Evolutionary conservation across 1,140 invertebrate genomes (phyloP), one percentile per base, ranked within the genome.

Genomic region (Cydia fagiglandana): DNA sequence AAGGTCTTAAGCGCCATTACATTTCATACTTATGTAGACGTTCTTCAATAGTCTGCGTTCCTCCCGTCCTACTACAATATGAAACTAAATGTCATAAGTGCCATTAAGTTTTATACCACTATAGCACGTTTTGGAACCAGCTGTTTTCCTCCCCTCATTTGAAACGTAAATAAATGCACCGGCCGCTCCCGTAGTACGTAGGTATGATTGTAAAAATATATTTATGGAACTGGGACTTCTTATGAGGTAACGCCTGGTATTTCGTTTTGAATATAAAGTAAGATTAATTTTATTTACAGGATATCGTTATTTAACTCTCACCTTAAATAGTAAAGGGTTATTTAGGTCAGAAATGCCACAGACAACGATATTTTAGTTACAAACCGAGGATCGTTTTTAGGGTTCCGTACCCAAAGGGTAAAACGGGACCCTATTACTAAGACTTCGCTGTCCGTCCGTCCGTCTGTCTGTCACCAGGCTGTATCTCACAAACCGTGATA

Each of bases 131-230:
- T 56, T 56, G 0, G 4, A 56, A 4, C n/a, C 53, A 4, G n/a
- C 4, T 15, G n/a, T 12, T 61, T 56, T 80, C 79, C 78, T 75
- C 85, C 81, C 82, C 81, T 77, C 78, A 28, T 73, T 68, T 50
- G 17, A 75, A 82, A 75, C 77, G 75, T 82, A 82, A 82, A 82
- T 77, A 79, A 78, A 81, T 74, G 66, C 66, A 70, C 66, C 66
- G 66, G 41, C 38, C 47, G 47, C 73, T 73, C 66, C 30, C 38
- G 34, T 45, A n/a, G 34, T 45, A n/a, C 15, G 34, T 70, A 24
- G 24, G 2, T 24, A 70, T 70, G 30, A 70, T 70, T 70, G 30
- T 70, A 45, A 45, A 70, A 70, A 38, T 38, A 38, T 41, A 66
- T 66, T 66, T 66, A 70, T 70, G 34, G 66, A 61, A 70, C 15